Base-by-base conservation (phyloP, 2,888 invertebrate species). In the Opisthograptis luteolata region DNA sequence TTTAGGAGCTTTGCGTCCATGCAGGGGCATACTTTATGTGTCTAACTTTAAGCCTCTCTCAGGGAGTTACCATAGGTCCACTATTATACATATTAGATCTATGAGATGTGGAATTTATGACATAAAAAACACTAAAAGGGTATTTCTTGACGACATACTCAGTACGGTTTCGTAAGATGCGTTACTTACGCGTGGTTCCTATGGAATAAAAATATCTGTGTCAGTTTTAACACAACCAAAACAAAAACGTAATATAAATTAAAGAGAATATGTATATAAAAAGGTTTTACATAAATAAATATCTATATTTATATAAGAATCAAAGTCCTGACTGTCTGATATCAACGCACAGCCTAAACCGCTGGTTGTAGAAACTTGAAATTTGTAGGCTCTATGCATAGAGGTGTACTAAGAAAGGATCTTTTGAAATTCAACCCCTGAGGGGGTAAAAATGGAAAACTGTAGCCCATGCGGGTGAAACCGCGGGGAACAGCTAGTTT, bases 101-200 rank as follows among this genome's bases (percentile, higher is more conserved):
- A 66, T 64, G 60, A 59, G 64, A 60, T 60, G 64, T 65, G 62
- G 61, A 62, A 64, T 64, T 66, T 65, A 58, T 51, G 62, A 64
- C 51, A 64, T 54, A 66, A 68, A 74, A 70, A 79, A 74, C 73
- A 76, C 80, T 83, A 81, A 74, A 71, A 78, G 73, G 85, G 85
- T 73, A 63, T 71, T 66, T 76, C 68, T 71, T 70, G 74, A 58
- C 52, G 72, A 81, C 81, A 82, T 85, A n/a, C n/a, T n/a, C n/a
- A n/a, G n/a, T n/a, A 86, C 85, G 70, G 78, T 73, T 76, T 68
- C 67, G 70, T 65, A 58, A 61, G 64, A 60, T 67, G 69, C 69
- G 72, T 77, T 79, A 91, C 91, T 91, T 86, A 91, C 91, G 90
- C 91, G 87, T 91, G 91, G 84, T 91, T 91, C 91, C 91, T 91